Base-by-base conservation (phyloP, 2,113 vertebrate species). In the Acanthochromis polyacanthus region DNA sequence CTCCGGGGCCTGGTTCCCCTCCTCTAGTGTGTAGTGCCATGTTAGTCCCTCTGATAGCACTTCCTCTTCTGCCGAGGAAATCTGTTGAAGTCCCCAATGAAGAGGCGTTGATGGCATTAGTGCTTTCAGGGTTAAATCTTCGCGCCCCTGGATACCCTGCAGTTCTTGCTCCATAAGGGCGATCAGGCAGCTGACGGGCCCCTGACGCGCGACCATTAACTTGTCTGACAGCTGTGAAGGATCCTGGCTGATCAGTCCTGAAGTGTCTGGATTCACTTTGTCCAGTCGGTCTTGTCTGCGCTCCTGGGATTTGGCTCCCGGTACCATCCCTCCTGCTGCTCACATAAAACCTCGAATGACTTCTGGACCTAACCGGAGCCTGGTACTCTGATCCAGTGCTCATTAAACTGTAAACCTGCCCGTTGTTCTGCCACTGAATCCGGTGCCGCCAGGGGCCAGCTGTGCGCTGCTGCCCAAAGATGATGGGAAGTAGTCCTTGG, bases 341-440 rank as follows among this genome's bases (percentile, higher is more conserved):
- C 60, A 93, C 16, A 62, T 83, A 92, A 28, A 93, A 67, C 16
- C 90, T 92, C 5, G 92, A 87, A 6, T 83, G 87, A 53, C 83
- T 83, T 16, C 87, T 88, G 46, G 92, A 82, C 23, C 78, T 75
- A 57, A 73, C 59, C 32, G 93, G 92, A 19, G 91, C 16, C 23
- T 92, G 93, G 83, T 93, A 95, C 73, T 94, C 92, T 1, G 88
- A 84, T 0, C 94, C 96, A 3, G 94, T 95, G 88, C 94, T 96
- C 74, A 95, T 75, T 10, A 96, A 84, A 67, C 94, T 94, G 72
- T 91, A 93, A 66, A 93, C 77, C 52, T 93, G 93, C 0, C 95
- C 94, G 86, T 95, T 93, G 77, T 92, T 95, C 76, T 94, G 70
- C 95, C 95, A 95, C 67, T 92, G 94, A 48, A 95, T 89, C 74